Evolutionary conservation across 2,888 invertebrate genomes (phyloP).

Genomic region (Pherbina coryleti): DNA sequence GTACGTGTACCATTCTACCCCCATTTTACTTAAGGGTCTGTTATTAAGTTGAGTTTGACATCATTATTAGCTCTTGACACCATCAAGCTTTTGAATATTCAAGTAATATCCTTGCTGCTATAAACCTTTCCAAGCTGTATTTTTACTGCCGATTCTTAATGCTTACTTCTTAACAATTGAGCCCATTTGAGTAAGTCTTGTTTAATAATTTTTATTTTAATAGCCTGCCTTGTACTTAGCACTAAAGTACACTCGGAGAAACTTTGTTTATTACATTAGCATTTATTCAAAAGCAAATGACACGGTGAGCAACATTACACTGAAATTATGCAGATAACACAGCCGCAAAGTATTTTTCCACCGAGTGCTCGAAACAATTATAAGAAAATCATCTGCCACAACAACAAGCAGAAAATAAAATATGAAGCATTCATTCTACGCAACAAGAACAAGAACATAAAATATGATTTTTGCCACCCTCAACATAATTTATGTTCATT

Average conservation of each 20-base stretch:
- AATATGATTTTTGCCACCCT: constrained; percentile 19
- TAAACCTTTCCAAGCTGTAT: too few species aligned
- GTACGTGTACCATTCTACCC: too few species aligned
- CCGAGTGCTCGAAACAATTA: constrained; percentile 21
- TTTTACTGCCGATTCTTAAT: too few species aligned
- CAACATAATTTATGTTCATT: constrained; percentile 23
- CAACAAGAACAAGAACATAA: constrained; percentile 5
- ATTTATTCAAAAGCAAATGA: background rate
- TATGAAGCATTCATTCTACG: background rate
- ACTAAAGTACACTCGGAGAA: background rate
- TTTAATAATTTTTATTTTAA: background rate
- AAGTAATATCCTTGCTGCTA: too few species aligned
- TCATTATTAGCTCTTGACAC: too few species aligned
- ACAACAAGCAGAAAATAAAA: background rate
- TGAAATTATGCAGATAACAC: constrained; percentile 16
- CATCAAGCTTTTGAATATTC: too few species aligned
- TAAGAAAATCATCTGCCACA: constrained; percentile 16
- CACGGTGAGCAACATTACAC: background rate
- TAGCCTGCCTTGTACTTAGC: background rate
- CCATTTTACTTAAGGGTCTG: too few species aligned
- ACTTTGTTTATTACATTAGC: background rate
- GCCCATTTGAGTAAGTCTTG: too few species aligned
- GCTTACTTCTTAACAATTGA: too few species aligned
- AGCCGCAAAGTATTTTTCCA: background rate
- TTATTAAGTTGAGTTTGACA: too few species aligned